Percentiles rank a stretch among this genome's conserved stretches.
Conservation (phyloP, 2,888 invertebrate species). For the Mantis religiosa region DNA sequence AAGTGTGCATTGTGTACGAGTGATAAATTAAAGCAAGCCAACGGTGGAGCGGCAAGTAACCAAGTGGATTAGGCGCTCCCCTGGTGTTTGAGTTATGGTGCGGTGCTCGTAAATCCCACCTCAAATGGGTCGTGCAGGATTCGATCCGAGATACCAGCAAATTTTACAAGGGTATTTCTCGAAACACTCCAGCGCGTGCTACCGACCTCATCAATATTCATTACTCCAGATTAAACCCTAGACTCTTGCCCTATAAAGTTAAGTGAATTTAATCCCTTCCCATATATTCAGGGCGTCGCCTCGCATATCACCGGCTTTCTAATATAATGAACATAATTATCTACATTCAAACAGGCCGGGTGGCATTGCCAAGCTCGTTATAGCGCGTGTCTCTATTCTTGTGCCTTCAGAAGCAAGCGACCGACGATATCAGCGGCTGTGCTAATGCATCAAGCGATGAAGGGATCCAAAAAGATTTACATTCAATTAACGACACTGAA, state of each 20-base stretch:
- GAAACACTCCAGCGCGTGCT: neutral
- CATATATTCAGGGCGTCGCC: neutral
- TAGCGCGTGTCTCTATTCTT: neutral
- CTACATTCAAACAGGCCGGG: neutral
- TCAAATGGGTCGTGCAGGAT: neutral
- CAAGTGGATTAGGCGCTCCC: neutral
- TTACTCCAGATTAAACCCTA: neutral
- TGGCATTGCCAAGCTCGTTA: neutral
- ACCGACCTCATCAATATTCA: neutral
- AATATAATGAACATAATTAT: neutral
- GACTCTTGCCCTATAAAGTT: neutral
- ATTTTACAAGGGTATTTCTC: neutral
- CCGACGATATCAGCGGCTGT: neutral
- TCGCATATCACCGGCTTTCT: neutral
- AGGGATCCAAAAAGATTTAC: neutral
- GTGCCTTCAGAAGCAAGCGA: neutral
- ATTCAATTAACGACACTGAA: no score
- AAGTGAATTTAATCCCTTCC: neutral
- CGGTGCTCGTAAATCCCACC: neutral
- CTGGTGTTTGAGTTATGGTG: neutral
- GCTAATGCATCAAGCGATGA: neutral
- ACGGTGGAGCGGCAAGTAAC: neutral
- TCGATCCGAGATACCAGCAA: neutral
- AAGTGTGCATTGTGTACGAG: neutral
- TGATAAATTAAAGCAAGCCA: neutral